Percentiles rank a stretch among this genome's conserved stretches.
These are phyloP conservation scores for Sarcophaga carnaria DNA, from an alignment of 2,888 invertebrate genomes.

Conservation along the genomic window DNA sequence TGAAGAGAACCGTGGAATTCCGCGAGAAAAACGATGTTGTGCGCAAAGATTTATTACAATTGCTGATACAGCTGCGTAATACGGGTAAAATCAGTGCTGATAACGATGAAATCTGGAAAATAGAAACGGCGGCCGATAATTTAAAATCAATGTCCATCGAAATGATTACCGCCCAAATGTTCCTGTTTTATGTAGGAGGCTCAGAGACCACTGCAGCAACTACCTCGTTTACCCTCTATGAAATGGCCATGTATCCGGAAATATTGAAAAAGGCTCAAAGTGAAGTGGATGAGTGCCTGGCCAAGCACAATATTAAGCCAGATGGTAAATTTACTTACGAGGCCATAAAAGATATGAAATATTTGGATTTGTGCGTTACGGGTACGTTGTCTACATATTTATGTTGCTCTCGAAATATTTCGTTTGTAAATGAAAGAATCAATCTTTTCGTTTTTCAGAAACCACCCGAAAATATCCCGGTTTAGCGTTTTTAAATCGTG, in stretches of 20 bases:
- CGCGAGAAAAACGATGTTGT: conserved; percentile 81
- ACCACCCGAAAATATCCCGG: conserved; percentile 82
- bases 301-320: conserved; percentile 77
- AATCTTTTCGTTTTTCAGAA: conserved; percentile 72
- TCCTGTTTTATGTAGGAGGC: conserved; percentile 82
- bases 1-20: conserved; percentile 80
- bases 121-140: conserved; percentile 74
- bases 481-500: conserved; percentile 80
- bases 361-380: conserved; percentile 81
- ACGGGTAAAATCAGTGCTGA: conserved; percentile 77
- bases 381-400: conserved; percentile 75
- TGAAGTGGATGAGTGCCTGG: conserved; percentile 79
- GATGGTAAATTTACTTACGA: conserved; percentile 79
- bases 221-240: conserved; percentile 80
- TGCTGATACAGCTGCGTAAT: conserved; percentile 82
- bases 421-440: neutral
- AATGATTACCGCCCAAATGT: conserved; percentile 79
- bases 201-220: conserved; percentile 82
- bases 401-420: neutral
- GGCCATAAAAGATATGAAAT: conserved; percentile 81
- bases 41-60: conserved; percentile 82
- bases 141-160: conserved; percentile 79
- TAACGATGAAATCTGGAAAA: conserved; percentile 76
- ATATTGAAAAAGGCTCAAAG: conserved; percentile 77
- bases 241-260: conserved; percentile 81